A percentile compares a stretch with the other conserved stretches of the same genome.
Evolutionary conservation across 2,113 vertebrate species (phyloP).

Genomic region (Takifugu bimaculatus): DNA sequence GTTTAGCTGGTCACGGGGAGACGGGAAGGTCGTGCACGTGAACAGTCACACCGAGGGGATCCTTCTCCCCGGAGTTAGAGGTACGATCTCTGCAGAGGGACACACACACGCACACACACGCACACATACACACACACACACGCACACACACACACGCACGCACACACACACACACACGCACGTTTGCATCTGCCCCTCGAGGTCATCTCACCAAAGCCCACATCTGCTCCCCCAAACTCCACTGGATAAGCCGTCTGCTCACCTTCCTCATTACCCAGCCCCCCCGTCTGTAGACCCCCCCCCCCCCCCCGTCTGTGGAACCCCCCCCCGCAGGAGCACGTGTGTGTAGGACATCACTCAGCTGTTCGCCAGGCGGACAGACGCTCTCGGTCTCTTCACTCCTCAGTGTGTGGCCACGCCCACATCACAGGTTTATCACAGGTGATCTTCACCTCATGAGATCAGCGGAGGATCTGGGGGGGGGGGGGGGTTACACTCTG

Average conservation of each 20-base stretch:
- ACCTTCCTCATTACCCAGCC: conserved; percentile 42
- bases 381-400: conserved; percentile 44
- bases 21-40: conserved; percentile 39
- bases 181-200: conserved; percentile 43
- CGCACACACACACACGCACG: conserved; percentile 35
- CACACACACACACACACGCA: conserved; percentile 38
- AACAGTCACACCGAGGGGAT: conserved; percentile 19
- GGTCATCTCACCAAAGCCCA: conserved; percentile 50
- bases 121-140: conserved; percentile 33
- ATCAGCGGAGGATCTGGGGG: too few species aligned
- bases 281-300: conserved; percentile 15
- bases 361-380: conserved; percentile 57
- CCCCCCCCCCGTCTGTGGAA: too few species aligned
- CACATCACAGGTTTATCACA: neutral
- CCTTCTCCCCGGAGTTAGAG: conserved; percentile 42
- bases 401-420: conserved; percentile 20
- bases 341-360: conserved; percentile 61
- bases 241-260: conserved; percentile 25
- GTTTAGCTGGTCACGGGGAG: conserved; percentile 59
- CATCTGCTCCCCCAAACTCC: conserved; percentile 44
- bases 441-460: neutral
- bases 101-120: conserved; percentile 31
- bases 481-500: conserved; percentile 1
- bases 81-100: conserved; percentile 32
- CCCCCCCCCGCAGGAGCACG: conserved; percentile 2